Percentiles rank a stretch among this genome's conserved stretches.
Conservation (phyloP, 2,888 invertebrate genomes). For the Tinea trinotella region DNA sequence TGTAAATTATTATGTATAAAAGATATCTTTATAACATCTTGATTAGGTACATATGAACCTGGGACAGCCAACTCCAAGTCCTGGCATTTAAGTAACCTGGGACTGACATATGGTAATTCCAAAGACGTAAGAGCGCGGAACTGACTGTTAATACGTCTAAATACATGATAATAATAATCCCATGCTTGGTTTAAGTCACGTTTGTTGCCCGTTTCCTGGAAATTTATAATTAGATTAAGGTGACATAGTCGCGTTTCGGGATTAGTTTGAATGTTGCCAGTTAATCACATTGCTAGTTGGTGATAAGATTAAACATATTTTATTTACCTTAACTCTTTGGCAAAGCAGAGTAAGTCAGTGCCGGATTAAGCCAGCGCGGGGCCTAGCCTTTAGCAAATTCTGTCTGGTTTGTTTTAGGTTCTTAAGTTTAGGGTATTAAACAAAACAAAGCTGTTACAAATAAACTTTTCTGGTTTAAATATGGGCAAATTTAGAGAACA, state of each 20-base stretch:
- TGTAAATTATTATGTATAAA: conserved; percentile 91
- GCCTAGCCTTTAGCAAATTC: too few species aligned
- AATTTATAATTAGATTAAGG: conserved; percentile 74
- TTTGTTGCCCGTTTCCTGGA: conserved; percentile 83
- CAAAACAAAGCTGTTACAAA: too few species aligned
- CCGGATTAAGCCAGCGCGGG: too few species aligned
- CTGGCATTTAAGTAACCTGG: conserved; percentile 87
- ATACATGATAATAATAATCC: conserved; percentile 99
- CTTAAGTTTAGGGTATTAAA: too few species aligned
- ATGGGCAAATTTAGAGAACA: too few species aligned
- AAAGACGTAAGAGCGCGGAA: conserved; percentile 90
- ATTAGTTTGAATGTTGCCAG: conserved; percentile 54
- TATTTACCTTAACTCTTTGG: too few species aligned
- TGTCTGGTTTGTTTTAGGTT: too few species aligned
- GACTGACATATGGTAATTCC: conserved; percentile 95
- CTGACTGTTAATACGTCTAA: conserved; percentile 95
- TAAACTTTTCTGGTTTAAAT: too few species aligned
- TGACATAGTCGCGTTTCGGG: too few species aligned
- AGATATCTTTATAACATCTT: conserved; percentile 87
- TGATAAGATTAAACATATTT: too few species aligned
- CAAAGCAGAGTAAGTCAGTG: too few species aligned
- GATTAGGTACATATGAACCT: conserved; percentile 96
- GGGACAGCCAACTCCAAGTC: conserved; percentile 97
- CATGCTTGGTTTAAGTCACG: conserved; percentile 98
- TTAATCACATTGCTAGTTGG: too few species aligned